Percentiles rank a stretch among this genome's conserved stretches.
These are phyloP conservation scores for Rhyacichthys aspro DNA, from an alignment of 2,797 vertebrate species.

Conservation along the genomic window DNA sequence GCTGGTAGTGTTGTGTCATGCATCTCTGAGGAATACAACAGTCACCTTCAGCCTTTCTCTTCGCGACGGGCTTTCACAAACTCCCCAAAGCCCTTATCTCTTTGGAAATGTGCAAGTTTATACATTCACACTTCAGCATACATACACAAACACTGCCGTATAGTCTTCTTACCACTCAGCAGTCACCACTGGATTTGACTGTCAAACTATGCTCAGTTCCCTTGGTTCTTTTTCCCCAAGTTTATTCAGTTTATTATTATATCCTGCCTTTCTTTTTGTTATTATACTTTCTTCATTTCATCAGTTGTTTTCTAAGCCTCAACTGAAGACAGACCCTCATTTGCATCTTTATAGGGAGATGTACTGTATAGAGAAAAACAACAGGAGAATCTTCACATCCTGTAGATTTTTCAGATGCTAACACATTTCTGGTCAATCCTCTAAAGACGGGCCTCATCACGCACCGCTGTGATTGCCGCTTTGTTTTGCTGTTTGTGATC, in stretches of 20 bases:
- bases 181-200: constrained; percentile 50
- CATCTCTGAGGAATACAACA: constrained; percentile 49
- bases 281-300: constrained; percentile 26
- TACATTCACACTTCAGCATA: constrained; percentile 19
- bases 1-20: constrained; percentile 22
- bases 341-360: constrained; percentile 80
- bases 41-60: constrained; percentile 54
- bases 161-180: constrained; percentile 13
- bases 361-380: constrained; percentile 70
- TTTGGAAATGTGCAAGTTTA: constrained; percentile 24
- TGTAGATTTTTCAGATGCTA: constrained; percentile 58
- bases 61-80: constrained; percentile 28
- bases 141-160: neutral
- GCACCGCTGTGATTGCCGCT: constrained; percentile 68
- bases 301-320: constrained; percentile 63
- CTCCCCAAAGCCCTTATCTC: constrained; percentile 42
- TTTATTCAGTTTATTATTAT: constrained; percentile 52
- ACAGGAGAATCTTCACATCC: constrained; percentile 67
- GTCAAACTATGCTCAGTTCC: constrained; percentile 45
- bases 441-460: constrained; percentile 71
- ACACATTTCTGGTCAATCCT: constrained; percentile 68
- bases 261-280: constrained; percentile 31
- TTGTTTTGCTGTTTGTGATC: constrained; percentile 76
- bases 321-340: constrained; percentile 65
- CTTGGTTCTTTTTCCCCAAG: too few species aligned